phyloP scores from a whole-genome alignment of 2,797 vertebrate species.

The Acanthurus tractus region DNA sequence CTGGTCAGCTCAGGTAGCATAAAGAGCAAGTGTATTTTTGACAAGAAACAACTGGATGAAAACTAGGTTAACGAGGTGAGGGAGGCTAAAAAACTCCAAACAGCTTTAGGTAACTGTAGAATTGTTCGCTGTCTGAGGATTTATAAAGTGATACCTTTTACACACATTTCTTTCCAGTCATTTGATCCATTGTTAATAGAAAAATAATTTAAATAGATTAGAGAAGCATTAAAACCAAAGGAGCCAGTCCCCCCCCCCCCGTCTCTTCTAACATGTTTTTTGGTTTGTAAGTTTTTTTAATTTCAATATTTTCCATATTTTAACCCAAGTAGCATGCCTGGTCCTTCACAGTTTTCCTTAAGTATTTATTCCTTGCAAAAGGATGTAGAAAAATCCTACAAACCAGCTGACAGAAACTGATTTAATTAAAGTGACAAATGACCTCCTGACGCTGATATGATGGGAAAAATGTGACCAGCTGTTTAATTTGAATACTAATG shows the following conservation, averaged over 20 bases:
- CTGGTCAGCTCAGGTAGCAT: not conserved
- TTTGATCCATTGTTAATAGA: conserved; percentile 25
- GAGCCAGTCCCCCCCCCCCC: conserved; percentile 19
- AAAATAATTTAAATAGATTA: conserved; percentile 8
- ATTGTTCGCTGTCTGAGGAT: conserved; percentile 7
- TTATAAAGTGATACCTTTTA: conserved; percentile 15
- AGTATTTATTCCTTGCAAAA: conserved; percentile 5
- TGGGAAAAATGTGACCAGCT: conserved; percentile 5
- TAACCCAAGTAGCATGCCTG: conserved; percentile 5
- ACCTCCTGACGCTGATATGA: conserved; percentile 9
- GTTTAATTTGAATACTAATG: conserved; percentile 40
- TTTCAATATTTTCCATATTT: not conserved
- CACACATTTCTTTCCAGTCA: conserved; percentile 6
- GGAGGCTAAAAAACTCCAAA: not conserved
- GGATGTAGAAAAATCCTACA: not conserved
- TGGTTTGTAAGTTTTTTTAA: not conserved
- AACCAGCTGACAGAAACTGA: conserved; percentile 2
- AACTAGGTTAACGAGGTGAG: conserved; percentile 13
- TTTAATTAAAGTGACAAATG: conserved; percentile 50
- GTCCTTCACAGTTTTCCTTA: conserved; percentile 10
- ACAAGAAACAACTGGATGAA: not conserved
- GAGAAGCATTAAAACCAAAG: conserved; percentile 16
- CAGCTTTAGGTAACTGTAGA: not conserved
- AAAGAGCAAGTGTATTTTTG: not conserved
- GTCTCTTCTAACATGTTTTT: not conserved